A percentile compares a stretch with the other conserved stretches of the same genome.
Evolutionary conservation across 2,888 invertebrate genomes (phyloP).

Genomic region (Brassicogethes aeneus): DNA sequence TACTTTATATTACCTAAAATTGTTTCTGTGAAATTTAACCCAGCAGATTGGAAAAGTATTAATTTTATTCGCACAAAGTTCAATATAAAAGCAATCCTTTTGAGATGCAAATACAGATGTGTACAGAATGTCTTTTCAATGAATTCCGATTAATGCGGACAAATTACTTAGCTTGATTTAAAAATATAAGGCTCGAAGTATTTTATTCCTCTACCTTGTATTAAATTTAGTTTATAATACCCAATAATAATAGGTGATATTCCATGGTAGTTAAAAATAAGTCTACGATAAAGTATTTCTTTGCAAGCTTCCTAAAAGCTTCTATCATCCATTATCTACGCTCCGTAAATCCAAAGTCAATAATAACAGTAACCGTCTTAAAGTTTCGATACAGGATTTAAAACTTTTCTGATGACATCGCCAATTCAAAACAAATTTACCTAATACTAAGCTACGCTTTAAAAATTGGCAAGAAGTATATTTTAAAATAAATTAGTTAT

Average conservation of each 20-base stretch:
- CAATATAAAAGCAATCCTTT: constrained; percentile 11
- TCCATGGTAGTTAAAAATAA: too few relatives aligned
- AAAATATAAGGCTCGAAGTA: too few relatives aligned
- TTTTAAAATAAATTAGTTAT: too few relatives aligned
- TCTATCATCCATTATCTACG: constrained; percentile 32
- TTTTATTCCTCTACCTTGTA: too few relatives aligned
- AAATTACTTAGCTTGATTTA: too few relatives aligned
- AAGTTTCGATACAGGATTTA: constrained; percentile 21
- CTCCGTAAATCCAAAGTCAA: constrained; percentile 35
- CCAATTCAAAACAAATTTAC: not conserved
- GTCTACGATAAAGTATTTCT: not conserved
- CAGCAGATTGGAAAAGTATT: constrained; percentile 19
- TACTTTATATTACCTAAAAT: constrained; percentile 13
- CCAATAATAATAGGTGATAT: too few relatives aligned
- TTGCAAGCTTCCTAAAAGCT: not conserved
- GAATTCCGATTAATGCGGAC: constrained; percentile 12
- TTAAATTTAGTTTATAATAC: too few relatives aligned
- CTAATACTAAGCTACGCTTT: not conserved
- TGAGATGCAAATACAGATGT: constrained; percentile 18
- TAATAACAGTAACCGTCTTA: constrained; percentile 33
- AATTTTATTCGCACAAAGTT: constrained; percentile 20
- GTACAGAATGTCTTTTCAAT: constrained; percentile 13
- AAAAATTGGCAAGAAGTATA: too few relatives aligned
- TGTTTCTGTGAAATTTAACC: constrained; percentile 12
- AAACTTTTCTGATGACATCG: constrained; percentile 7